Evolutionary conservation across 1,140 invertebrate genomes (phyloP).

Genomic region (Andricus grossulariae): DNA sequence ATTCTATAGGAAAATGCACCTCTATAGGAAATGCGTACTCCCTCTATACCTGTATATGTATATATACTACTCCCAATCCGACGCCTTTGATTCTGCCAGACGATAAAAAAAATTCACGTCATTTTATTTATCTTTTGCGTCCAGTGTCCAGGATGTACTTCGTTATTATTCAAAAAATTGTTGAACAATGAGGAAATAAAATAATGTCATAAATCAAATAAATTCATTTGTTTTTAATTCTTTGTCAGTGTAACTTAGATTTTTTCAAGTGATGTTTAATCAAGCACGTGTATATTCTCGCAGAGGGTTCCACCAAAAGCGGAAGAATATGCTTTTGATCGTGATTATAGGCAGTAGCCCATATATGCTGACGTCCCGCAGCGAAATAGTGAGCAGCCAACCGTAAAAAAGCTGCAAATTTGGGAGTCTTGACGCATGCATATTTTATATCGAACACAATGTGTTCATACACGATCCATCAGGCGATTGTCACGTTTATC

Average conservation of each 20-base stretch:
- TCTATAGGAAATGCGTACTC: constrained; percentile 31
- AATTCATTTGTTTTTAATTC: background rate
- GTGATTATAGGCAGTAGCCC: background rate
- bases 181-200: too few species aligned
- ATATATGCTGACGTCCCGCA: background rate
- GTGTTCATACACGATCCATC: constrained; percentile 36
- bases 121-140: constrained; percentile 8
- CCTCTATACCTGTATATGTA: constrained; percentile 1
- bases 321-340: background rate
- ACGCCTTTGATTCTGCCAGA: constrained; percentile 15
- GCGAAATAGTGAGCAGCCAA: background rate
- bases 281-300: constrained; percentile 13
- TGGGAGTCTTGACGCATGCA: constrained; percentile 33
- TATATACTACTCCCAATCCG: background rate
- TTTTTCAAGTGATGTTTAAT: too few species aligned
- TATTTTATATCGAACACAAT: constrained; percentile 33
- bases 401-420: background rate
- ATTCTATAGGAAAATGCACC: constrained; percentile 51
- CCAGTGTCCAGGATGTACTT: background rate
- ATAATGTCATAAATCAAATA: too few species aligned
- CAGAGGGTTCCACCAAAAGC: background rate
- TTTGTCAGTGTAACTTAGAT: background rate
- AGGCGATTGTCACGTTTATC: constrained; percentile 39
- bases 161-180: background rate
- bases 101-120: constrained; percentile 8